Base-by-base conservation (phyloP, 2,113 vertebrate species). In the Gambusia holbrooki region DNA sequence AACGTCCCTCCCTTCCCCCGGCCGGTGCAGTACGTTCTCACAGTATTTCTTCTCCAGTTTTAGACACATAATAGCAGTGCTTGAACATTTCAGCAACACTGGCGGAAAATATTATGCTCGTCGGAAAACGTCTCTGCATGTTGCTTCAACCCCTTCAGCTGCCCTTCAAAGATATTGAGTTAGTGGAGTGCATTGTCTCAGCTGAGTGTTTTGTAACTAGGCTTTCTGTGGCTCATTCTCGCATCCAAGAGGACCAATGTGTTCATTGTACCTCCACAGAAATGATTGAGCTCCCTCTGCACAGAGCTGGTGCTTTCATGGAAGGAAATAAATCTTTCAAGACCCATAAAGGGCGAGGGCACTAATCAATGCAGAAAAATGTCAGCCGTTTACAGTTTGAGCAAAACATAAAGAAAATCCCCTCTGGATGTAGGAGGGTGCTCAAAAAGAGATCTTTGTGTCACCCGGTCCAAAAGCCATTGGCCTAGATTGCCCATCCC, bases 401-500 rank as follows among this genome's bases (percentile, higher is more conserved):
- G 87, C 80, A 92, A 91, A 93, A 90, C 81, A 91, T 92, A 90
- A 90, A 91, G 89, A 85, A 92, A 92, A 85, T 92, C 87, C 74
- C 62, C 86, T 91, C 74, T 82, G 90, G 84, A 77, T 82, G 94
- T 95, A 91, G 94, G 94, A 92, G 88, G 91, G 48, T 69, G 83
- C 89, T 85, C 90, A 93, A 93, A n/a, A 95, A 91, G 93, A 85
- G 90, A 90, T 90, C 94, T 95, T 95, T 95, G 94, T 95, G 84
- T 91, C 85, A 70, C 80, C 60, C 82, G 58, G 87, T 90, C 90
- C 84, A 88, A 79, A 92, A 92, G 90, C 88, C 89, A 92, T 86
- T 93, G 91, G 91, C 79, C 87, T 77, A 82, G 88, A 87, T 86
- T 83, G 77, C 79, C 89, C 22, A 66, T 93, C 94, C 94, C 93